Evolutionary conservation across 1,140 invertebrate genomes (phyloP).

Genomic region (Brachionus plicatilis): DNA sequence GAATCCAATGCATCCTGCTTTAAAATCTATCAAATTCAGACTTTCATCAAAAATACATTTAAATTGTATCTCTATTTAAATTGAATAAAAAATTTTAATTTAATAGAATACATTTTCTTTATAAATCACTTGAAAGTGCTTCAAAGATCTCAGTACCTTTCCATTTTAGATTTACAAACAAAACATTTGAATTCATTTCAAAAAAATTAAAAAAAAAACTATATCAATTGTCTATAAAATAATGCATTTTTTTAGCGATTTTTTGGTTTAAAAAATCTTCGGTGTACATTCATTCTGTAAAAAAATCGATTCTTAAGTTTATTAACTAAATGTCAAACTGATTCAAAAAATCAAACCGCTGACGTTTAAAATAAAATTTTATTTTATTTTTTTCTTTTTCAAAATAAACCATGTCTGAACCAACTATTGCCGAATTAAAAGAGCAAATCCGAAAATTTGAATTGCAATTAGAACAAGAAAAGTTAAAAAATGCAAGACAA

Average conservation of each 20-base stretch:
- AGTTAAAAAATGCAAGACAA: not conserved
- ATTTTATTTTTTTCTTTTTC: not conserved
- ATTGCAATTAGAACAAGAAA: constrained; percentile 23
- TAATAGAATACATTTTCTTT: not conserved
- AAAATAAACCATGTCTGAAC: not conserved
- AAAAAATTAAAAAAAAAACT: not conserved
- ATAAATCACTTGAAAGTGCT: not conserved
- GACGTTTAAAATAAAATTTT: not conserved
- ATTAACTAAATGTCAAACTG: constrained; percentile 17
- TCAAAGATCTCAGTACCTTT: not conserved
- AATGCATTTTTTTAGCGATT: not conserved
- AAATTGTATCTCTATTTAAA: constrained; percentile 26
- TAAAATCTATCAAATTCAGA: constrained; percentile 11
- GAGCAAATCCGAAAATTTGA: constrained; percentile 31
- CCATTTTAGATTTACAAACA: constrained; percentile 33
- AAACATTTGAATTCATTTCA: constrained; percentile 16
- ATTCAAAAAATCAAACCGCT: not conserved
- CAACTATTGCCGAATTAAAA: constrained; percentile 8
- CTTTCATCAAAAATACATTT: constrained; percentile 27
- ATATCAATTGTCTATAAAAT: not conserved
- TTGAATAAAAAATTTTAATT: not conserved
- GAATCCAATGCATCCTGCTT: not conserved
- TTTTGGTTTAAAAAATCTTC: not conserved
- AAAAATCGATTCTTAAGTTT: not conserved
- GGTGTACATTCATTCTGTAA: not conserved